A percentile compares a stretch with the other conserved stretches of the same genome.
phyloP scores from a whole-genome alignment of 2,888 invertebrate genomes.

The Dryococelus australis region DNA sequence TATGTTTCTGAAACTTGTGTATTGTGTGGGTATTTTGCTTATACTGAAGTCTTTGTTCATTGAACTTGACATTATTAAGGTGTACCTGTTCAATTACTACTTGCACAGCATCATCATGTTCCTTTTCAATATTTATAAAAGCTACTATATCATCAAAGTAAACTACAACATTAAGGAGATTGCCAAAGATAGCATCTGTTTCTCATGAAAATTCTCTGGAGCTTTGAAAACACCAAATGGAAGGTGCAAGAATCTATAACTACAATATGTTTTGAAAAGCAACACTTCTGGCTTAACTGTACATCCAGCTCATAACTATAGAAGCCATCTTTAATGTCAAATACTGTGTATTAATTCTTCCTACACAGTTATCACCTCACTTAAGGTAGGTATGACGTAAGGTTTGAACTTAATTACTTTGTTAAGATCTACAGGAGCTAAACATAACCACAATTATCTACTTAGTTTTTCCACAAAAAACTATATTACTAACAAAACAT shows the following conservation, averaged over 20 bases:
- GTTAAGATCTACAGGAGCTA: not conserved
- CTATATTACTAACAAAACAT: not conserved
- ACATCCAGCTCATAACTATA: not conserved
- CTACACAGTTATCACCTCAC: not conserved
- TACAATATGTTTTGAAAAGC: not conserved
- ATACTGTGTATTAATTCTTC: not conserved
- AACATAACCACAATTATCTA: not conserved
- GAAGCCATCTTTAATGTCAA: not conserved
- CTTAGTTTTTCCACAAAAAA: not conserved
- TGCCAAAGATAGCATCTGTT: not conserved
- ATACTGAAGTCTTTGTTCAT: not conserved
- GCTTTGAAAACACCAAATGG: not conserved
- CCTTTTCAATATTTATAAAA: not conserved
- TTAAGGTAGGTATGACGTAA: not conserved
- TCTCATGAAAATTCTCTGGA: not conserved
- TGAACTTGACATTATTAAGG: not conserved
- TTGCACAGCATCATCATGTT: not conserved
- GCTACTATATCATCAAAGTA: constrained; percentile 2
- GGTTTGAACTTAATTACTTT: not conserved
- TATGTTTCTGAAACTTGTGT: too few species aligned
- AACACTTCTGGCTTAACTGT: not conserved
- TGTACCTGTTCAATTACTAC: not conserved
- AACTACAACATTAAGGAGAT: not conserved
- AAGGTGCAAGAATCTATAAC: not conserved
- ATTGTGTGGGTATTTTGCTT: too few species aligned